phyloP scores from a whole-genome alignment of 2,888 invertebrate genomes.

The Aethes cnicana region DNA sequence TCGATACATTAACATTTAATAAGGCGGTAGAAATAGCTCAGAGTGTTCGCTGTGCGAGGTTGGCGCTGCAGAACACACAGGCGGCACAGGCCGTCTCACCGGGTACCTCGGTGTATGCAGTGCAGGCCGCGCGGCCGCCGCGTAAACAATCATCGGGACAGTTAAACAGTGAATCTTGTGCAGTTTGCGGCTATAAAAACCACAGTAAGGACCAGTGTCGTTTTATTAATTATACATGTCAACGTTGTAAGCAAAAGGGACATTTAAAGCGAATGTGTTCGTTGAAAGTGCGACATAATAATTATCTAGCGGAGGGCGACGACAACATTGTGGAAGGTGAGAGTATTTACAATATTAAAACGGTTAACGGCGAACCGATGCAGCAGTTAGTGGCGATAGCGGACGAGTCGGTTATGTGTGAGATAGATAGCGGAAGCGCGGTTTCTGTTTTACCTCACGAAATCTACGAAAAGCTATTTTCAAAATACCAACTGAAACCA shows the following conservation, averaged over 20 bases:
- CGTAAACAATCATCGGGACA: too few relatives aligned
- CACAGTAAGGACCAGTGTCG: slow-evolving; percentile 19
- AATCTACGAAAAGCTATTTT: slow-evolving; percentile 10
- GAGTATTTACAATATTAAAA: slow-evolving; percentile 21
- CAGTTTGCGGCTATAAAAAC: slow-evolving; percentile 22
- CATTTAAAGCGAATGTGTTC: slow-evolving; percentile 26
- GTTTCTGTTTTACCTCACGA: slow-evolving; percentile 22
- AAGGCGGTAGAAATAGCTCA: slow-evolving; percentile 31
- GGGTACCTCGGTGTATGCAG: too few relatives aligned
- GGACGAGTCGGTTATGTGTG: slow-evolving; percentile 11
- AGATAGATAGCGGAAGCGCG: slow-evolving; percentile 30
- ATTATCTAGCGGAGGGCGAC: slow-evolving; percentile 8
- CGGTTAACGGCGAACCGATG: slow-evolving; percentile 23
- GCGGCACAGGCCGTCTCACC: slow-evolving; percentile 1
- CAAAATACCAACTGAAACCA: neutral
- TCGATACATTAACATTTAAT: slow-evolving; percentile 29
- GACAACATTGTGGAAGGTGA: slow-evolving; percentile 25
- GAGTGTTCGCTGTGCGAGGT: neutral
- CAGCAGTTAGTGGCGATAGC: slow-evolving; percentile 16
- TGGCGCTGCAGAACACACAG: neutral
- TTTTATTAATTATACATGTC: slow-evolving; percentile 9
- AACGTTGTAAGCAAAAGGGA: slow-evolving; percentile 26
- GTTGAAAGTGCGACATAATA: neutral
- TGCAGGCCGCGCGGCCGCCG: too few relatives aligned
- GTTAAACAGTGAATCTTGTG: too few relatives aligned